Conservation (phyloP, 2,888 invertebrate genomes). For the Atrina japonica region DNA sequence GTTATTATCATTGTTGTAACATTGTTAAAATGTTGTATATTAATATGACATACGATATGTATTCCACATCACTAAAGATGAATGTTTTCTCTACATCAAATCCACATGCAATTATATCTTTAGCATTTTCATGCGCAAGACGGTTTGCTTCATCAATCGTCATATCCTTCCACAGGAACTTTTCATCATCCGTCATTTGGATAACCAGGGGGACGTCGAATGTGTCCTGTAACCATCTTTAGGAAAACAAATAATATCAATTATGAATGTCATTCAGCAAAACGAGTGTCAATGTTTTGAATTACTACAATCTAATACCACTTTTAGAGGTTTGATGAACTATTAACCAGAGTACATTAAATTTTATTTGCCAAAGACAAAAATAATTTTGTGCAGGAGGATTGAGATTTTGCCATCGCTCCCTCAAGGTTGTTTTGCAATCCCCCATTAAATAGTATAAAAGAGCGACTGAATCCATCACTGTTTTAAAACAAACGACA, state of each 20-base stretch:
- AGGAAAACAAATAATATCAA: not conserved
- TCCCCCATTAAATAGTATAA: too few species aligned
- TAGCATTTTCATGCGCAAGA: slow-evolving; percentile 94
- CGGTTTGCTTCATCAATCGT: slow-evolving; percentile 91
- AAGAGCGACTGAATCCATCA: too few species aligned
- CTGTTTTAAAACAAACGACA: too few species aligned
- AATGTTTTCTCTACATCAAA: slow-evolving; percentile 97
- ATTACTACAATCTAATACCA: too few species aligned
- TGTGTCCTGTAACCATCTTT: slow-evolving; percentile 96
- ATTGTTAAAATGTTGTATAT: too few species aligned
- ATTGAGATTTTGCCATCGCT: too few species aligned
- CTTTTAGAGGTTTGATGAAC: too few species aligned
- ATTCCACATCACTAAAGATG: slow-evolving; percentile 96
- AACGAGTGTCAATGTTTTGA: not conserved
- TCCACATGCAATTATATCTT: slow-evolving; percentile 98
- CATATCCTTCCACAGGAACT: slow-evolving; percentile 97
- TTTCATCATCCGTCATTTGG: slow-evolving; percentile 99
- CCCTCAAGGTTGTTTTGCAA: too few species aligned
- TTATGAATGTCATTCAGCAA: not conserved
- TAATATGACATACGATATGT: slow-evolving; percentile 93
- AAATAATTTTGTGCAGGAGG: too few species aligned
- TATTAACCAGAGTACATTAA: too few species aligned
- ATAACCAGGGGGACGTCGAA: slow-evolving; percentile 97
- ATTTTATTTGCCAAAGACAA: too few species aligned
- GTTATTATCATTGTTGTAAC: too few species aligned